Percentiles rank a stretch among this genome's conserved stretches.
These are phyloP conservation scores for Schizaphis graminum DNA, from an alignment of 2,888 invertebrate species.

Conservation along the genomic window DNA sequence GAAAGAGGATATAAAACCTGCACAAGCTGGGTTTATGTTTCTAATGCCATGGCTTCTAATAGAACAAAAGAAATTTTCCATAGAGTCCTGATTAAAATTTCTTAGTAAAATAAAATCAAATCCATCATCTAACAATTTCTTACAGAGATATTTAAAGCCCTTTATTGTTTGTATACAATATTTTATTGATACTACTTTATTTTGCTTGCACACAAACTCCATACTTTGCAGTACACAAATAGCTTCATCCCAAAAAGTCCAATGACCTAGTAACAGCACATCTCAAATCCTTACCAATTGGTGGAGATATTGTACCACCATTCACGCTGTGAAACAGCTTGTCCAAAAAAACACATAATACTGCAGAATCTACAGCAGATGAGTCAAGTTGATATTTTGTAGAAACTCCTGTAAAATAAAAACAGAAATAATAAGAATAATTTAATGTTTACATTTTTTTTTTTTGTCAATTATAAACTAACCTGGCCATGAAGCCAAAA, in stretches of 20 bases:
- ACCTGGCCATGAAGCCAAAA: conserved; percentile 10
- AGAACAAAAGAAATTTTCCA: conserved; percentile 34
- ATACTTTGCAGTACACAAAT: background rate
- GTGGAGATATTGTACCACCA: background rate
- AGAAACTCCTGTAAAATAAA: background rate
- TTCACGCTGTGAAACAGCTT: conserved; percentile 43
- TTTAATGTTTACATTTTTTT: background rate
- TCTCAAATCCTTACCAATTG: conserved; percentile 22
- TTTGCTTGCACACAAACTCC: background rate
- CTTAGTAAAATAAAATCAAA: conserved; percentile 8
- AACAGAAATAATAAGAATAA: background rate
- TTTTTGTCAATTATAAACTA: background rate
- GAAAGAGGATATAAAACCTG: conserved; percentile 23
- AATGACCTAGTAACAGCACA: conserved; percentile 27
- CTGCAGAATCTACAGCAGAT: conserved; percentile 23
- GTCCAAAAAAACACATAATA: conserved; percentile 40
- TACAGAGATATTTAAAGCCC: background rate
- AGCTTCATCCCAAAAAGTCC: background rate
- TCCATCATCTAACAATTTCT: background rate
- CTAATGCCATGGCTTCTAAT: conserved; percentile 27
- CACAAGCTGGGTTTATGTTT: conserved; percentile 1
- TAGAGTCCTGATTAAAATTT: conserved; percentile 33
- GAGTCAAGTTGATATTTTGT: background rate
- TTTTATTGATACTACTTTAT: background rate
- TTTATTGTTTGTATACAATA: background rate